Conservation (phyloP, 1,140 invertebrate species). For the Scaptomyza graminum region DNA sequence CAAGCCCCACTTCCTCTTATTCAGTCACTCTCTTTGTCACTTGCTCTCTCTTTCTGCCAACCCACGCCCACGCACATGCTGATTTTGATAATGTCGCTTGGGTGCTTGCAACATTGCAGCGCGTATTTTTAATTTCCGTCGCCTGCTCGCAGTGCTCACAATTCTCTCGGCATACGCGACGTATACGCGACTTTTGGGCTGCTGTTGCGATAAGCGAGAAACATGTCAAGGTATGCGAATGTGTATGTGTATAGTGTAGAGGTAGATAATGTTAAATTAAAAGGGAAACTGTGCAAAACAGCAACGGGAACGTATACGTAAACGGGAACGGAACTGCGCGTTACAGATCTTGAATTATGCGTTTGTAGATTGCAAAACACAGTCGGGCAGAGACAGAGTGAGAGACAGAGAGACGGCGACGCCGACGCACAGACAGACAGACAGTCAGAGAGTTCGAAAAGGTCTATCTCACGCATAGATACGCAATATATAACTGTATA, state of each 20-base stretch:
- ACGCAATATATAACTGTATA: constrained; percentile 44
- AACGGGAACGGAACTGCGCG: constrained; percentile 64
- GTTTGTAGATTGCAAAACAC: constrained; percentile 64
- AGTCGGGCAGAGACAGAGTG: constrained; percentile 10
- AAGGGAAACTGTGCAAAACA: constrained; percentile 80
- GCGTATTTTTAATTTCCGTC: constrained; percentile 83
- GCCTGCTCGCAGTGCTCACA: constrained; percentile 45
- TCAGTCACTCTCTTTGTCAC: background rate
- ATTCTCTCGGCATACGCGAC: constrained; percentile 33
- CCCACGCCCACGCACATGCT: constrained; percentile 61
- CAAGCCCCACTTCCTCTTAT: background rate
- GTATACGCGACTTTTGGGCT: constrained; percentile 56
- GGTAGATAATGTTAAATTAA: constrained; percentile 81
- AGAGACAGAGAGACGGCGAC: no score
- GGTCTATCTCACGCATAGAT: constrained; percentile 55
- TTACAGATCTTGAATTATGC: constrained; percentile 79
- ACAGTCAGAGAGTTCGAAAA: constrained; percentile 23
- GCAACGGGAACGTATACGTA: constrained; percentile 24
- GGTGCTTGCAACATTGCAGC: constrained; percentile 79
- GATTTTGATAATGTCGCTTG: constrained; percentile 80
- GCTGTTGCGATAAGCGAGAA: constrained; percentile 72
- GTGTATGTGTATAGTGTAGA: constrained; percentile 51
- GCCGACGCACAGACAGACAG: constrained; percentile 17
- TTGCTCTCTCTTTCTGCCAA: background rate
- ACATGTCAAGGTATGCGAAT: constrained; percentile 72